A percentile compares a stretch with the other conserved stretches of the same genome.
phyloP scores from a whole-genome alignment of 1,140 invertebrate species.

The Pogonomyrmex californicus region DNA sequence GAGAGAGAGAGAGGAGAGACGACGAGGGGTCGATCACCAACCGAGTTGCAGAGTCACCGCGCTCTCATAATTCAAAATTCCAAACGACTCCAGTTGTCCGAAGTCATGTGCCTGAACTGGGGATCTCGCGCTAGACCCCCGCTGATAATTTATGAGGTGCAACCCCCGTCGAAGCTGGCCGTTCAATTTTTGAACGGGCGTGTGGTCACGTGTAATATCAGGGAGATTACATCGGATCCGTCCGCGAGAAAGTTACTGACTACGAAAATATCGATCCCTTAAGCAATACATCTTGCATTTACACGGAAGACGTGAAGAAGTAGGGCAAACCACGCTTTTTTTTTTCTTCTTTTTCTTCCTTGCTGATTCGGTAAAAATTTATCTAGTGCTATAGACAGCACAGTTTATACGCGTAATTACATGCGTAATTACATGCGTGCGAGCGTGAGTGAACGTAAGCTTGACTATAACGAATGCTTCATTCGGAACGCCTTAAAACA shows the following conservation, averaged over 20 bases:
- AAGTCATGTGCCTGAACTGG: constrained; percentile 66
- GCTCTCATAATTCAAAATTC: constrained; percentile 67
- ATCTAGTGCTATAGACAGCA: neutral
- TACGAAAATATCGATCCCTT: constrained; percentile 49
- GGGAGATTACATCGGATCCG: constrained; percentile 49
- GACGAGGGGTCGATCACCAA: constrained; percentile 54
- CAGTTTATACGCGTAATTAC: neutral
- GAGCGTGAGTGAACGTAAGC: neutral
- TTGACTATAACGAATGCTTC: neutral
- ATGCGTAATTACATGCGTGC: no score
- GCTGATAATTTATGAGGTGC: constrained; percentile 75
- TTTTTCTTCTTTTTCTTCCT: no score
- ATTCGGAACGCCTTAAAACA: constrained; percentile 3
- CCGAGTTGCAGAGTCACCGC: constrained; percentile 69
- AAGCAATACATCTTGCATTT: constrained; percentile 38
- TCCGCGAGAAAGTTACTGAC: constrained; percentile 46
- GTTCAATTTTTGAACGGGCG: constrained; percentile 69
- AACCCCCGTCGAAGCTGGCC: constrained; percentile 60
- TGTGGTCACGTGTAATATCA: constrained; percentile 41
- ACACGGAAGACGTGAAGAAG: neutral
- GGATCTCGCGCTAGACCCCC: constrained; percentile 58
- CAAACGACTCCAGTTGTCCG: constrained; percentile 61
- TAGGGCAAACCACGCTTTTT: neutral
- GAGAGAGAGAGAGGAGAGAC: neutral
- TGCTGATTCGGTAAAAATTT: neutral